Base-by-base conservation (phyloP, 2,888 invertebrate genomes). In the Carpatolechia fugitivella region DNA sequence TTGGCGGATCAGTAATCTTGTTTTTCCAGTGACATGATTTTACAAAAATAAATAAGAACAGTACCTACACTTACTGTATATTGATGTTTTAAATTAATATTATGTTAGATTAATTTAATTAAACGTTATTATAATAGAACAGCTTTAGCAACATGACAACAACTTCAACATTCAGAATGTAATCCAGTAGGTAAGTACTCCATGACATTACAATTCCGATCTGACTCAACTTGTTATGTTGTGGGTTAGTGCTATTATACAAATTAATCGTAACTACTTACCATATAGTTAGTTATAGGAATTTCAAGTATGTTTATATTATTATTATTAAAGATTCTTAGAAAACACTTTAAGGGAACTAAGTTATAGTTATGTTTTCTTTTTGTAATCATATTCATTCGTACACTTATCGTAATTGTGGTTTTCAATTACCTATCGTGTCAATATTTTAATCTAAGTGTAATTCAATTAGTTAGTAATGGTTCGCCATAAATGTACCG, bases 381-480 rank as follows among this genome's bases (percentile, higher is more conserved):
- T 71, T 75, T 69, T 71, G 66, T 76, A 72, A 61, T 67, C 68
- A 62, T 65, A 66, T 70, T 74, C 65, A 70, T 61, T 61, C 24
- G 13, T 33, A 36, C 38, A 47, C 46, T 53, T 68, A 70, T 74
- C 69, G 70, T 78, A 74, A 70, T 72, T 74, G 78, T 79, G 74
- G 70, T 83, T 84, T 80, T 78, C 82, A 85, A 85, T 85, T 85
- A 82, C 69, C 44, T 44, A 44, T 44, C 69, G 77, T 82, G 83
- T 86, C 85, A 85, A 85, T 85, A 78, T 82, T 72, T 74, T 73
- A 76, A 66, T 68, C 56, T 85, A 81, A 78, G 74, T 76, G 65
- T 71, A 80, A 77, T 74, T 76, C 69, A 70, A 71, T 73, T 84
- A 81, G 81, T 76, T 80, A 75, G 68, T 77, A 72, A 79, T 78